Evolutionary conservation across 2,888 invertebrate genomes (phyloP), one percentile per base, ranked within the genome.

Genomic region (Bombyx huttoni): DNA sequence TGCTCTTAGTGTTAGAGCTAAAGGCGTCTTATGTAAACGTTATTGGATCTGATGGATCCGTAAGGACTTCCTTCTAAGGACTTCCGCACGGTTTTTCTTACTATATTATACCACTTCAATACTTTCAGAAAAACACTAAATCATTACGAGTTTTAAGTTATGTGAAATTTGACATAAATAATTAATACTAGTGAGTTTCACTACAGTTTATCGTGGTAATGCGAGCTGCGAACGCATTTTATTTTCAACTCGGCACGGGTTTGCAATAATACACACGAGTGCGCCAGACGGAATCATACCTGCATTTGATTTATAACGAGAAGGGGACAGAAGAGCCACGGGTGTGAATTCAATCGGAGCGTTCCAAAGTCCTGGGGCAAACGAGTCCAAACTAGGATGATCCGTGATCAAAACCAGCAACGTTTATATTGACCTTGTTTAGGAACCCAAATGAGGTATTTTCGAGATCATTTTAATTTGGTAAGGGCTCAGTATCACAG

Each of bases 231-330:
- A 24, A 24, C 24, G 24, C 24, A 24, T 24, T 24, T 24, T 24
- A 5, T 24, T 40, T 40, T 40, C 40, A 10, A 10, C 40, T 40
- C 40, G 12, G 65, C 60, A 68, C 68, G 68, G 69, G 67, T 64
- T 66, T 65, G 65, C 68, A 72, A 70, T 71, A 71, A 77, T 78
- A 75, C 75, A 80, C 74, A 67, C 71, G 73, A 73, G 73, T 83
- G 80, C 78, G 62, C 68, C 70, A 75, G 83, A 82, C 83, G 72
- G 74, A 75, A 72, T 70, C 73, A 70, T 81, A 84, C 81, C 86
- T 88, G 87, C 81, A 70, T 81, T 83, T 88, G 86, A 88, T 87
- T 88, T 86, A 87, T 83, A 84, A 80, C 78, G 71, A 80, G 76
- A 67, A 80, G 84, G 85, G 84, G 80, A 79, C 79, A 76, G 60